A percentile compares a stretch with the other conserved stretches of the same genome.
phyloP scores from a whole-genome alignment of 2,888 invertebrate species.

The Priocnemis perturbator region DNA sequence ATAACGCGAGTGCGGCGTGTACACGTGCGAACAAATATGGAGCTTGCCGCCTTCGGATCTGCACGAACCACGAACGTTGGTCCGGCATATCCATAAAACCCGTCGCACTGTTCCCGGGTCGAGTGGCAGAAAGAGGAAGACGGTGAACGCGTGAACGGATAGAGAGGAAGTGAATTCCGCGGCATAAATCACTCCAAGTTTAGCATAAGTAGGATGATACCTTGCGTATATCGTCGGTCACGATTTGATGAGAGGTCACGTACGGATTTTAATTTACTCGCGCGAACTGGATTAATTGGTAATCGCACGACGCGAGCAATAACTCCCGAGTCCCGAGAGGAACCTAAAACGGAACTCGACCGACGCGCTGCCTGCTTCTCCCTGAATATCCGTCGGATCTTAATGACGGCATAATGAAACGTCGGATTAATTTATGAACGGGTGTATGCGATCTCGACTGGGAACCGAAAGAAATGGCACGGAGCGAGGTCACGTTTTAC shows the following conservation, averaged over 20 bases:
- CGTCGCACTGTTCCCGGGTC: not conserved
- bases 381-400: too few relatives aligned
- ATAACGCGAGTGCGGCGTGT: too few relatives aligned
- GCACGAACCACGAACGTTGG: too few relatives aligned
- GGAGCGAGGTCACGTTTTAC: too few relatives aligned
- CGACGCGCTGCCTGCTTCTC: conserved; percentile 13
- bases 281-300: conserved; percentile 30
- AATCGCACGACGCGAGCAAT: conserved; percentile 22
- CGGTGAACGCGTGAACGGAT: conserved; percentile 11
- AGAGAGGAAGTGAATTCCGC: conserved; percentile 14
- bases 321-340: conserved; percentile 8
- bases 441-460: too few relatives aligned
- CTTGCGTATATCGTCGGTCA: conserved; percentile 39
- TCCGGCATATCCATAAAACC: too few relatives aligned
- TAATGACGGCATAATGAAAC: too few relatives aligned
- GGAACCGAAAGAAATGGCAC: too few relatives aligned
- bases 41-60: too few relatives aligned
- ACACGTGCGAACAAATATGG: too few relatives aligned
- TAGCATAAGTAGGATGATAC: conserved; percentile 44
- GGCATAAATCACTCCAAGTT: conserved; percentile 42
- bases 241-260: conserved; percentile 60
- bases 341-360: not conserved
- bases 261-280: conserved; percentile 50
- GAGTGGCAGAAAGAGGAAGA: conserved; percentile 17
- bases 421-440: too few relatives aligned